Conservation (phyloP, 2,888 invertebrate species). For the Amphiduros pacificus region DNA sequence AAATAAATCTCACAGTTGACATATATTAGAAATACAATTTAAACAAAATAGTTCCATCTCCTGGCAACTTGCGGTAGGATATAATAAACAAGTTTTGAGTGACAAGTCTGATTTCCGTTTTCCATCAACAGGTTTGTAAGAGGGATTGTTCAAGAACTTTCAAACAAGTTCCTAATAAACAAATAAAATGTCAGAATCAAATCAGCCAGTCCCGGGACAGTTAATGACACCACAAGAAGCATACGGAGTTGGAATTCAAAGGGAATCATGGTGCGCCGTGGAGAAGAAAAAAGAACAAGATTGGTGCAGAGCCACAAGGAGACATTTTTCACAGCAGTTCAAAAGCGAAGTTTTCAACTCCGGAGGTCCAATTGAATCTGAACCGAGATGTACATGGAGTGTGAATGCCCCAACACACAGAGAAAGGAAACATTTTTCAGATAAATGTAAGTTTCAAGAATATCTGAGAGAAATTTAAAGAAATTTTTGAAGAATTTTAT, state of each 20-base stretch:
- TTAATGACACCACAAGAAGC: slow-evolving; percentile 24
- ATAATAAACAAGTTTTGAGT: too few species aligned
- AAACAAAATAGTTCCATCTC: too few species aligned
- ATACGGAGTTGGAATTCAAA: slow-evolving; percentile 33
- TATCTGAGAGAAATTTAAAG: not conserved
- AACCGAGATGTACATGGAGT: slow-evolving; percentile 40
- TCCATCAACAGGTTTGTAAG: too few species aligned
- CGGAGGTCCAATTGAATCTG: slow-evolving; percentile 22
- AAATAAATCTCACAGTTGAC: too few species aligned
- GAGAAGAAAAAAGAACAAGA: slow-evolving; percentile 50
- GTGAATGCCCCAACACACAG: slow-evolving; percentile 41
- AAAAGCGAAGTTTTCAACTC: slow-evolving; percentile 37
- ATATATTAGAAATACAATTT: too few species aligned
- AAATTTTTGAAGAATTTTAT: too few species aligned
- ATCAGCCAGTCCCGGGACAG: too few species aligned
- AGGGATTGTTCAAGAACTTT: too few species aligned
- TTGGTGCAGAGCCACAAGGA: slow-evolving; percentile 45
- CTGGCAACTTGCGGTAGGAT: too few species aligned
- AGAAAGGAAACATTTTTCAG: slow-evolving; percentile 38
- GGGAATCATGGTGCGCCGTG: slow-evolving; percentile 54
- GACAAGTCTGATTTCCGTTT: too few species aligned
- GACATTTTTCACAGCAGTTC: slow-evolving; percentile 38
- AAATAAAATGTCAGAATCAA: too few species aligned
- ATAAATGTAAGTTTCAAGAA: slow-evolving; percentile 37
- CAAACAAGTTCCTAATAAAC: too few species aligned